phyloP scores from a whole-genome alignment of 37 sponge, comb jelly and placozoan species.

The Geodia barretti region DNA sequence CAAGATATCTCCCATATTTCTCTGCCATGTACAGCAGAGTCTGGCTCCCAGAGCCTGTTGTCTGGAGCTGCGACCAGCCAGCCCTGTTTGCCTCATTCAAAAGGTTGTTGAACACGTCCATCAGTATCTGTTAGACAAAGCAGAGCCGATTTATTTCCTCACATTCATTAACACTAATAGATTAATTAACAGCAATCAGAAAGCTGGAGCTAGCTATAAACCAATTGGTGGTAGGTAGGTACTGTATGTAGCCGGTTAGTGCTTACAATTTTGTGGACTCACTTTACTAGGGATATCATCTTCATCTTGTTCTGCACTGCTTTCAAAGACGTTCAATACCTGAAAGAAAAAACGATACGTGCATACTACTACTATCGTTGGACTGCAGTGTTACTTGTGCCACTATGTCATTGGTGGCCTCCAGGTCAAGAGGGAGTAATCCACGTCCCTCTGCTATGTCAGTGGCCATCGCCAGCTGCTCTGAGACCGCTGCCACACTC shows the following conservation, averaged over 20 bases:
- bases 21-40: constrained; percentile 37
- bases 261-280: no score
- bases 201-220: no score
- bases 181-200: no score
- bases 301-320: no score
- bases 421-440: constrained; percentile 34
- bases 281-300: no score
- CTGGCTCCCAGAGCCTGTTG: constrained; percentile 26
- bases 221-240: no score
- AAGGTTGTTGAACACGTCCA: constrained; percentile 33
- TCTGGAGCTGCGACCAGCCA: constrained; percentile 38
- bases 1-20: constrained; percentile 19
- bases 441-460: neutral
- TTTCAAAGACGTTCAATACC: no score
- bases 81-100: constrained; percentile 11
- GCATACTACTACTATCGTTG: no score
- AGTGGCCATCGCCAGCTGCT: neutral
- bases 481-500: neutral
- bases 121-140: constrained; percentile 4
- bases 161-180: no score
- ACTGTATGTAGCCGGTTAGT: no score
- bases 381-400: neutral
- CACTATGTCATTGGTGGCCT: constrained; percentile 36
- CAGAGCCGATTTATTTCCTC: no score
- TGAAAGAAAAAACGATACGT: no score